Conservation (phyloP, 2,797 vertebrate genomes). For the Galagoides demidoff region DNA sequence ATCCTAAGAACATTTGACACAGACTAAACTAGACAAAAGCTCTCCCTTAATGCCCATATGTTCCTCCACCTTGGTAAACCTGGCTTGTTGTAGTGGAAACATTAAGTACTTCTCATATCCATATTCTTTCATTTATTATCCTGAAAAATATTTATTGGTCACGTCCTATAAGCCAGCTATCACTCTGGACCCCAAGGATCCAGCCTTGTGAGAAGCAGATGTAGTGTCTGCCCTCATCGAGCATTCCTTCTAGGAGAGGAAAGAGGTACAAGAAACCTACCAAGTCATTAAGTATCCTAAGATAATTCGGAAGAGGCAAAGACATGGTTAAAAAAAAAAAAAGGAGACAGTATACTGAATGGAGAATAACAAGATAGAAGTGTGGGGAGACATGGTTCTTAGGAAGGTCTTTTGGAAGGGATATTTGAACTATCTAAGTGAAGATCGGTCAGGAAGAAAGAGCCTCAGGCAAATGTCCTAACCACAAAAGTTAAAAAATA, state of each 20-base stretch:
- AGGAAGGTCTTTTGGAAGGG: background rate
- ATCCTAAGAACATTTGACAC: background rate
- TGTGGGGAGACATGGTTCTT: background rate
- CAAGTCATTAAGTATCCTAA: background rate
- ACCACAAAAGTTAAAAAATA: background rate
- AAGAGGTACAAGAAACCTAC: background rate
- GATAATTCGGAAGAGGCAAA: background rate
- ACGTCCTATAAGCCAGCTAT: too few relatives aligned
- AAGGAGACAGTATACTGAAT: background rate
- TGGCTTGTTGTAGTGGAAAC: background rate
- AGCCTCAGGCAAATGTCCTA: background rate
- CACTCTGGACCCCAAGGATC: background rate
- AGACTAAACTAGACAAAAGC: background rate
- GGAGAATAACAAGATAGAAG: background rate
- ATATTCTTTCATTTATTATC: background rate
- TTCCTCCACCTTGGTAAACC: background rate
- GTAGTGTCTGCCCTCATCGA: background rate
- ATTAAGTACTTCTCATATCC: background rate
- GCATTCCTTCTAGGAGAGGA: background rate
- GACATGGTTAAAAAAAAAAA: background rate
- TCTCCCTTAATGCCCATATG: background rate
- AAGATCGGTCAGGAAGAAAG: background rate
- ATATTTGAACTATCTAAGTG: background rate
- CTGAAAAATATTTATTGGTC: background rate
- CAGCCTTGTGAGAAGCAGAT: background rate